phyloP scores from a whole-genome alignment of 2,888 invertebrate species.

The Alcis repandata region DNA sequence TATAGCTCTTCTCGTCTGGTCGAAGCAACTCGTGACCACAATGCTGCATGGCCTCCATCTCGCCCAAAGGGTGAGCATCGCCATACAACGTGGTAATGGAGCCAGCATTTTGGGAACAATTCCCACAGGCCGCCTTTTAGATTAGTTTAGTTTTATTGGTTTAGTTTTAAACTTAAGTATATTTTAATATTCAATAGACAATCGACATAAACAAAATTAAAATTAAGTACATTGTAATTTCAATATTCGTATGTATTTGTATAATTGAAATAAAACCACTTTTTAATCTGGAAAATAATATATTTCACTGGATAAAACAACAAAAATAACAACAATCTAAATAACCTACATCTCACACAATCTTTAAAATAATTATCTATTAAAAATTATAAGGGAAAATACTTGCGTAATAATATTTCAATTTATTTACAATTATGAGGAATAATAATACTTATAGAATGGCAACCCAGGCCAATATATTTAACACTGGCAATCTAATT shows the following conservation, averaged over 20 bases:
- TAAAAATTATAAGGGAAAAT: slow-evolving; percentile 40
- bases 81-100: too few relatives aligned
- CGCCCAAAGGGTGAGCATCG: too few relatives aligned
- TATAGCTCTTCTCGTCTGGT: too few relatives aligned
- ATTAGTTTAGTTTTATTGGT: too few relatives aligned
- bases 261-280: slow-evolving; percentile 46
- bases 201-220: neutral
- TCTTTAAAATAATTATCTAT: slow-evolving; percentile 28
- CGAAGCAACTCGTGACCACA: too few relatives aligned
- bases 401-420: slow-evolving; percentile 35
- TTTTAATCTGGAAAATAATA: slow-evolving; percentile 69
- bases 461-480: slow-evolving; percentile 49
- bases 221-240: too few relatives aligned
- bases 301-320: slow-evolving; percentile 74
- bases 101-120: too few relatives aligned
- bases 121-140: too few relatives aligned
- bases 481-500: slow-evolving; percentile 47
- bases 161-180: too few relatives aligned
- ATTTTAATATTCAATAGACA: too few relatives aligned
- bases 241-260: too few relatives aligned
- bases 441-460: slow-evolving; percentile 55
- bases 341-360: slow-evolving; percentile 36
- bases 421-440: slow-evolving; percentile 54
- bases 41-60: too few relatives aligned
- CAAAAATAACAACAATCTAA: slow-evolving; percentile 64